A percentile compares a stretch with the other conserved stretches of the same genome.
These are phyloP conservation scores for Vanacampus margaritifer DNA, from an alignment of 2,113 vertebrate species.

Conservation along the genomic window DNA sequence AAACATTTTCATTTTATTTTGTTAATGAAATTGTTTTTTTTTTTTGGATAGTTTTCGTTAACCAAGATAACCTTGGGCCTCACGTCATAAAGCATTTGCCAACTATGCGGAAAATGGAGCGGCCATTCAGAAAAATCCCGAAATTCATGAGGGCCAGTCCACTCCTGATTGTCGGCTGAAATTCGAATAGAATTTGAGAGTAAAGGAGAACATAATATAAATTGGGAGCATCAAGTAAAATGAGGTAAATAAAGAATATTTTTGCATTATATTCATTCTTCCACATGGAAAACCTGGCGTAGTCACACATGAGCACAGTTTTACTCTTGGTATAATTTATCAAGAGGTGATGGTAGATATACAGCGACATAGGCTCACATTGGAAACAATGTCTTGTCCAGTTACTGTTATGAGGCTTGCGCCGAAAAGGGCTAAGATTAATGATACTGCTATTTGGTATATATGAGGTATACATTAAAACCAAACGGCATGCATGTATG, in stretches of 20 bases:
- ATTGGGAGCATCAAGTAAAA: conserved; percentile 16
- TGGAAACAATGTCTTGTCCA: conserved; percentile 65
- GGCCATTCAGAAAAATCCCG: too few relatives aligned
- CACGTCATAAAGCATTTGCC: too few relatives aligned
- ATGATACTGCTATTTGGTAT: conserved; percentile 57
- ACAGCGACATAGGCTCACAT: conserved; percentile 35
- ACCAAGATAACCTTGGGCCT: too few relatives aligned
- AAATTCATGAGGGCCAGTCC: too few relatives aligned
- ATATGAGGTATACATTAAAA: conserved; percentile 49
- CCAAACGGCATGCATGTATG: conserved; percentile 42
- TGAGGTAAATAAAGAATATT: conserved; percentile 39
- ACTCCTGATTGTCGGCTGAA: not conserved
- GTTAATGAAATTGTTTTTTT: too few relatives aligned
- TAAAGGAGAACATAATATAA: not conserved
- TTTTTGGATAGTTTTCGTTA: too few relatives aligned
- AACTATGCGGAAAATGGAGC: too few relatives aligned
- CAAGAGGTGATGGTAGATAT: conserved; percentile 57
- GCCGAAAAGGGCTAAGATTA: conserved; percentile 56
- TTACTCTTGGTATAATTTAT: conserved; percentile 59
- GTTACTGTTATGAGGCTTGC: conserved; percentile 55
- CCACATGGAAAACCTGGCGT: conserved; percentile 39
- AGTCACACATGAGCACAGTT: conserved; percentile 38
- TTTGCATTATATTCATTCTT: conserved; percentile 41
- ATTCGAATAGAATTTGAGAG: conserved; percentile 1
- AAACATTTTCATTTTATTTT: too few relatives aligned